These are phyloP conservation scores for Lasioglossum morio DNA, from an alignment of 2,888 invertebrate species.

Conservation along the genomic window DNA sequence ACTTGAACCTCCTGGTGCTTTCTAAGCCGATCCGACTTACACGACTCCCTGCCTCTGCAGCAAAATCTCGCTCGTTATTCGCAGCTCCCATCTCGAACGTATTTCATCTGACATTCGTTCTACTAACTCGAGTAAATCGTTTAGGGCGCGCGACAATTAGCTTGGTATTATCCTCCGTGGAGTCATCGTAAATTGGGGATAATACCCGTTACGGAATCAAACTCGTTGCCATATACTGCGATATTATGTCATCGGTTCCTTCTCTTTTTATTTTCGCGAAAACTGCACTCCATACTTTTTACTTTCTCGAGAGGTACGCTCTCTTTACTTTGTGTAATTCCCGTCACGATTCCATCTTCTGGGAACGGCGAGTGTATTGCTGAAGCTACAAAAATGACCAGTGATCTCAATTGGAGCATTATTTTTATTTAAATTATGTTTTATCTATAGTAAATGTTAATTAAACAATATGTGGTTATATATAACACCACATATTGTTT, in stretches of 20 bases:
- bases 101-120: not conserved
- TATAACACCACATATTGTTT: too few species aligned
- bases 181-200: not conserved
- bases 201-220: not conserved
- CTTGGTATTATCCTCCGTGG: not conserved
- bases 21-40: slow-evolving; percentile 13
- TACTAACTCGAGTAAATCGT: not conserved
- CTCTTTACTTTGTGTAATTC: too few species aligned
- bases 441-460: too few species aligned
- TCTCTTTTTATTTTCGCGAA: not conserved
- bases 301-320: too few species aligned
- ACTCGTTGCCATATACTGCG: not conserved
- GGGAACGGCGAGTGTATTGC: not conserved
- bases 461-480: too few species aligned
- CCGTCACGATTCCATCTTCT: not conserved
- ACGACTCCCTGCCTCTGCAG: not conserved
- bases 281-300: not conserved
- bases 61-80: slow-evolving; percentile 3
- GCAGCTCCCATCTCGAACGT: not conserved
- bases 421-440: too few species aligned
- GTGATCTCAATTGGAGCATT: too few species aligned
- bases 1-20: not conserved
- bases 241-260: not conserved
- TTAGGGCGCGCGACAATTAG: not conserved
- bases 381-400: not conserved